phyloP scores from a whole-genome alignment of 2,797 vertebrate genomes.

The Pseudochirops corinnae region DNA sequence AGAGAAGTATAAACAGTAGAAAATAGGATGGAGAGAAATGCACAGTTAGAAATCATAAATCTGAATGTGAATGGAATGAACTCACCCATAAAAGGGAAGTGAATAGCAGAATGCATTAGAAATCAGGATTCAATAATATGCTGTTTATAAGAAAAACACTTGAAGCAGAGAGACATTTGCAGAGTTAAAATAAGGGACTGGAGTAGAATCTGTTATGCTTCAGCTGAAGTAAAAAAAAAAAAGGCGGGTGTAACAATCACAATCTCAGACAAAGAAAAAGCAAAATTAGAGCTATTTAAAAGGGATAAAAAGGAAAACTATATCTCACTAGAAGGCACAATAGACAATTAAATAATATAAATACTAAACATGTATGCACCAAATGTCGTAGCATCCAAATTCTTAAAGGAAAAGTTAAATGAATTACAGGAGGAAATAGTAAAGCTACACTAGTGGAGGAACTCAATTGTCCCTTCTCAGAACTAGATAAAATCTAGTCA shows the following conservation, averaged over 20 bases:
- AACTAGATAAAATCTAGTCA: too few relatives aligned
- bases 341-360: too few relatives aligned
- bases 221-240: not conserved
- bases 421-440: not conserved
- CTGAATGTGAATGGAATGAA: not conserved
- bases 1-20: not conserved
- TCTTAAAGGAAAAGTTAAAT: not conserved
- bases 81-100: not conserved
- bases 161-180: not conserved
- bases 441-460: not conserved
- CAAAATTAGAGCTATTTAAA: too few relatives aligned
- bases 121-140: not conserved
- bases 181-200: not conserved
- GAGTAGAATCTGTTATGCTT: not conserved
- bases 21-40: not conserved
- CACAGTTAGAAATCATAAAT: not conserved
- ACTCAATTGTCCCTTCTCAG: not conserved
- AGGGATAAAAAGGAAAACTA: too few relatives aligned
- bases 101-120: too few relatives aligned
- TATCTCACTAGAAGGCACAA: too few relatives aligned
- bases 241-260: too few relatives aligned
- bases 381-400: too few relatives aligned
- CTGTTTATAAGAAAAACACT: not conserved
- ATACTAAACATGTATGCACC: too few relatives aligned
- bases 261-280: too few relatives aligned